These are phyloP conservation scores for Channa striata DNA, from an alignment of 2,797 vertebrate species.

Conservation along the genomic window DNA sequence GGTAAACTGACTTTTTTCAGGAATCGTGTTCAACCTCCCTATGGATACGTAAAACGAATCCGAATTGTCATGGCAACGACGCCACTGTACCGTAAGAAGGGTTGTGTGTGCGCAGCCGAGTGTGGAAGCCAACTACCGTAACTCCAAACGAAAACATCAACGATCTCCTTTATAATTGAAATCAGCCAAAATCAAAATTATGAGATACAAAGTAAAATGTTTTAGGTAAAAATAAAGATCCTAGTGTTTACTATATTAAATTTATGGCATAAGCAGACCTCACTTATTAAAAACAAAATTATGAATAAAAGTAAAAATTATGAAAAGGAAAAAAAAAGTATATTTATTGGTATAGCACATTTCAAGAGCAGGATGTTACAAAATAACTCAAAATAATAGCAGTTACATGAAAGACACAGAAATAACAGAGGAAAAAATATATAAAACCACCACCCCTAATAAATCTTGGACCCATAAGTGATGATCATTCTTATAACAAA, in stretches of 20 bases:
- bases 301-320: no score
- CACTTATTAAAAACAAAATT: not conserved
- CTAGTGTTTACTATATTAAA: not conserved
- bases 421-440: not conserved
- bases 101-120: not conserved
- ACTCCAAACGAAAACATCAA: not conserved
- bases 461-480: not conserved
- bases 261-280: not conserved
- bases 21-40: not conserved
- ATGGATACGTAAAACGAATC: not conserved
- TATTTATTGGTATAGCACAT: no score
- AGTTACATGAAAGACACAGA: no score
- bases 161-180: no score
- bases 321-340: no score
- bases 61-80: slow-evolving; percentile 64
- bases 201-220: no score
- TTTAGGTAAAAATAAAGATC: not conserved
- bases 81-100: slow-evolving; percentile 42
- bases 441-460: not conserved
- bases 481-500: not conserved
- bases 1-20: no score
- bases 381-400: no score
- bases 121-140: not conserved
- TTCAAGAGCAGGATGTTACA: no score
- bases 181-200: not conserved